Evolutionary conservation across 2,888 invertebrate species (phyloP).

Genomic region (Cabera pusaria): DNA sequence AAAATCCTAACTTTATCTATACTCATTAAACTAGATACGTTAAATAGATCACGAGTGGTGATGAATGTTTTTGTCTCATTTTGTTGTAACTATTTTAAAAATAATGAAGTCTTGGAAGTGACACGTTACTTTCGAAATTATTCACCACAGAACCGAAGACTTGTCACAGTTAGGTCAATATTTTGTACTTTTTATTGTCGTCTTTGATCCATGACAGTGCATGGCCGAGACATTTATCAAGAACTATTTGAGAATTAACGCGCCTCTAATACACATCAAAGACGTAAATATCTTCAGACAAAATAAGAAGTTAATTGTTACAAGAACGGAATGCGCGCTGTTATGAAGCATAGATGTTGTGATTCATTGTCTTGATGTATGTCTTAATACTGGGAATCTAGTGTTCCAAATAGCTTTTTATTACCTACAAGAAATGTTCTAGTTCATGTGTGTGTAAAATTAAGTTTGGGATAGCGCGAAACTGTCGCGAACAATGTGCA

Average conservation of each 20-base stretch:
- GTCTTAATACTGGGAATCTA: conserved; percentile 1
- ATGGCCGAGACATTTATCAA: conserved; percentile 56
- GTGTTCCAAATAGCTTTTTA: not conserved
- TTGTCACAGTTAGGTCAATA: conserved; percentile 66
- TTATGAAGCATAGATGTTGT: conserved; percentile 35
- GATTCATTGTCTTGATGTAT: conserved; percentile 30
- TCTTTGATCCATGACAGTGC: conserved; percentile 68
- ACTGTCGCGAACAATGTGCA: conserved; percentile 64
- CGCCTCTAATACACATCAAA: conserved; percentile 62
- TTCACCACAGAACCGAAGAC: conserved; percentile 62
- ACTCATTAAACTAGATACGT: conserved; percentile 44
- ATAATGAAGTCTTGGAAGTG: conserved; percentile 58
- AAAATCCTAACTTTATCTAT: conserved; percentile 21
- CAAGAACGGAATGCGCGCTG: conserved; percentile 40
- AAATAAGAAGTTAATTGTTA: conserved; percentile 57
- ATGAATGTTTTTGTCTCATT: conserved; percentile 47
- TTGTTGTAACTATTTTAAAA: conserved; percentile 61
- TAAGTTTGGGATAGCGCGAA: conserved; percentile 44
- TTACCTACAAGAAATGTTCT: conserved; percentile 12
- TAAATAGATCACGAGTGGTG: conserved; percentile 44
- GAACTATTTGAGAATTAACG: conserved; percentile 60
- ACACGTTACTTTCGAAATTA: conserved; percentile 58
- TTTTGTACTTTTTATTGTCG: conserved; percentile 69
- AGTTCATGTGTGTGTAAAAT: conserved; percentile 55
- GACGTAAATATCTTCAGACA: conserved; percentile 54